phyloP scores from a whole-genome alignment of 2,888 invertebrate genomes.

The Eilema griseolum region DNA sequence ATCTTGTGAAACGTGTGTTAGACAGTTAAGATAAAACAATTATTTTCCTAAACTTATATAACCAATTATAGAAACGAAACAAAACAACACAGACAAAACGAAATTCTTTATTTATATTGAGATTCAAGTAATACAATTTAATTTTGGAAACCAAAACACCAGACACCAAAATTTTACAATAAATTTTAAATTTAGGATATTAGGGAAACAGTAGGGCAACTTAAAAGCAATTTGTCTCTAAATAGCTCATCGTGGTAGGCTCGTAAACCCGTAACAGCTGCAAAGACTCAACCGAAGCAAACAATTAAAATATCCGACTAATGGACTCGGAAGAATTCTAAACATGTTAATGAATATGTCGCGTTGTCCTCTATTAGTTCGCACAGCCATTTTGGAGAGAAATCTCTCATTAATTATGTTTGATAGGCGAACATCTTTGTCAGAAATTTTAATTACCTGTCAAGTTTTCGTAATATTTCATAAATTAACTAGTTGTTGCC shows the following conservation, averaged over 20 bases:
- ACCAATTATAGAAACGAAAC: not conserved
- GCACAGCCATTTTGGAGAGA: constrained; percentile 62
- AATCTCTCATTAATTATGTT: constrained; percentile 69
- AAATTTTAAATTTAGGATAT: constrained; percentile 56
- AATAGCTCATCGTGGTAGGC: constrained; percentile 81
- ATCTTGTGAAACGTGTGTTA: too few species aligned
- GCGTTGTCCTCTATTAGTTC: constrained; percentile 74
- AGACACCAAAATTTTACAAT: constrained; percentile 47
- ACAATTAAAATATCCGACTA: constrained; percentile 87
- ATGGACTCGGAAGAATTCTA: constrained; percentile 82
- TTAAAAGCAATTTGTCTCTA: constrained; percentile 83
- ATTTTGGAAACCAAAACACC: constrained; percentile 31
- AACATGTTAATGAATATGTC: constrained; percentile 85
- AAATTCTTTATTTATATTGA: constrained; percentile 24
- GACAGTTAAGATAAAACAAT: too few species aligned
- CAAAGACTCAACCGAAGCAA: constrained; percentile 75
- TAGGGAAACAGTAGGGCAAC: constrained; percentile 73
- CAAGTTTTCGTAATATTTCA: constrained; percentile 3
- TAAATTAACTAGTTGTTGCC: not conserved
- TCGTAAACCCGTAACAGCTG: constrained; percentile 70
- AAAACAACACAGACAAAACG: constrained; percentile 1
- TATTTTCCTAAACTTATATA: not conserved
- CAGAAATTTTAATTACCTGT: constrained; percentile 50
- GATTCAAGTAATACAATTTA: constrained; percentile 36
- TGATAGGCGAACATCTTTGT: constrained; percentile 54